Conservation (phyloP, 2,113 vertebrate genomes). For the Empidonax alnorum region DNA sequence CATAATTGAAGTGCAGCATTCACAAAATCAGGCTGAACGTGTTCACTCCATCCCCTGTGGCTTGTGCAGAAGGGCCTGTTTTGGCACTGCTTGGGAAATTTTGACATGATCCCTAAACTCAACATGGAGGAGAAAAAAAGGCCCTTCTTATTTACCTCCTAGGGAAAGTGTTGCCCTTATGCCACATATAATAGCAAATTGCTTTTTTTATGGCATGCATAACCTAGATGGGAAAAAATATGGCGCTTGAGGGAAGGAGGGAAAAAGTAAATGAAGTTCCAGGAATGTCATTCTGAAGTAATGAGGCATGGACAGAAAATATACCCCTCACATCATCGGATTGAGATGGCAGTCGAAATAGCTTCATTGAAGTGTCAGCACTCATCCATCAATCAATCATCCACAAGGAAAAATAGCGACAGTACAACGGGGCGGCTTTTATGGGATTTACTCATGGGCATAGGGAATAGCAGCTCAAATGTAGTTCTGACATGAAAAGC, state of each 20-base stretch:
- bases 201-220: constrained; percentile 93
- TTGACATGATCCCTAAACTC: constrained; percentile 81
- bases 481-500: constrained; percentile 95
- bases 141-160: constrained; percentile 84
- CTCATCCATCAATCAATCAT: constrained; percentile 99
- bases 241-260: constrained; percentile 97
- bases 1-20: constrained; percentile 16
- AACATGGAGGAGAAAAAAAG: constrained; percentile 63
- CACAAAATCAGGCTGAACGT: constrained; percentile 7
- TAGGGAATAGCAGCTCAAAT: constrained; percentile 96
- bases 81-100: constrained; percentile 72
- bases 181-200: constrained; percentile 90
- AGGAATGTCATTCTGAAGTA: constrained; percentile 99
- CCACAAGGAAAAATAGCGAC: constrained; percentile 97
- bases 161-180: constrained; percentile 85
- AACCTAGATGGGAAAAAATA: constrained; percentile 90
- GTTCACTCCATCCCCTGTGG: not conserved
- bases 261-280: constrained; percentile 99
- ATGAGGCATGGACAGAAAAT: constrained; percentile 99
- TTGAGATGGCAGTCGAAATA: constrained; percentile 99
- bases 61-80: not conserved
- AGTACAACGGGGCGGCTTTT: constrained; percentile 91
- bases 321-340: constrained; percentile 99
- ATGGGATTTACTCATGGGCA: constrained; percentile 99
- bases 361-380: constrained; percentile 99